These are phyloP conservation scores for Orgyia antiqua DNA, from an alignment of 2,888 invertebrate genomes.

Conservation along the genomic window DNA sequence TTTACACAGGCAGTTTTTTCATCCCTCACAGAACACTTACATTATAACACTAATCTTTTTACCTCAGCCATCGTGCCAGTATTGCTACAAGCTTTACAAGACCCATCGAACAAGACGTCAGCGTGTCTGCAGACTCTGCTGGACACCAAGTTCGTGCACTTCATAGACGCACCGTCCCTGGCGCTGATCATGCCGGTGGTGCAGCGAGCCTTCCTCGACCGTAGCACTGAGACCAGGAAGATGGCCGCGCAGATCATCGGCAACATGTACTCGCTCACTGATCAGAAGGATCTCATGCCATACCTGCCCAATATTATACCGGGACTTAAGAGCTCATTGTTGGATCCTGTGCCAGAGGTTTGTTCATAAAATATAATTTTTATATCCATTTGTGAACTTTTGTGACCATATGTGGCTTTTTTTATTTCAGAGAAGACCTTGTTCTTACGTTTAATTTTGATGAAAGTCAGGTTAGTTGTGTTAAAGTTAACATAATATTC, in stretches of 20 bases:
- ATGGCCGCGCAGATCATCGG: constrained; percentile 99
- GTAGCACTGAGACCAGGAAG: constrained; percentile 98
- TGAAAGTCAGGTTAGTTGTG: too few species aligned
- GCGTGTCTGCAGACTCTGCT: constrained; percentile 93
- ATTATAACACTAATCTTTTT: neutral
- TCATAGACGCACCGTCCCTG: constrained; percentile 98
- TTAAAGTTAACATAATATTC: too few species aligned
- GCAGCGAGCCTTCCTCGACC: constrained; percentile 97
- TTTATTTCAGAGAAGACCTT: too few species aligned
- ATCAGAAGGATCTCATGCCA: constrained; percentile 98
- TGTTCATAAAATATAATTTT: too few species aligned
- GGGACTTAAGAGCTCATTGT: constrained; percentile 94
- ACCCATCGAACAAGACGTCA: constrained; percentile 97
- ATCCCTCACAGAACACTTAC: too few species aligned
- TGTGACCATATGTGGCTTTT: too few species aligned
- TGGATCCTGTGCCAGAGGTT: constrained; percentile 98
- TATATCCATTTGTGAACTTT: too few species aligned
- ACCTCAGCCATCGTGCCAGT: constrained; percentile 88
- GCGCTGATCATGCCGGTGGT: constrained; percentile 99
- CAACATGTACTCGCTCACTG: constrained; percentile 99
- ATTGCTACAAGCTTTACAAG: constrained; percentile 93
- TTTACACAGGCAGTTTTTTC: too few species aligned
- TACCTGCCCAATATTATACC: constrained; percentile 98
- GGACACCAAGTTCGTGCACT: constrained; percentile 99
- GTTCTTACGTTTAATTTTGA: too few species aligned